These are phyloP conservation scores for Prolemur simus DNA, from an alignment of 2,113 vertebrate genomes.

Conservation along the genomic window DNA sequence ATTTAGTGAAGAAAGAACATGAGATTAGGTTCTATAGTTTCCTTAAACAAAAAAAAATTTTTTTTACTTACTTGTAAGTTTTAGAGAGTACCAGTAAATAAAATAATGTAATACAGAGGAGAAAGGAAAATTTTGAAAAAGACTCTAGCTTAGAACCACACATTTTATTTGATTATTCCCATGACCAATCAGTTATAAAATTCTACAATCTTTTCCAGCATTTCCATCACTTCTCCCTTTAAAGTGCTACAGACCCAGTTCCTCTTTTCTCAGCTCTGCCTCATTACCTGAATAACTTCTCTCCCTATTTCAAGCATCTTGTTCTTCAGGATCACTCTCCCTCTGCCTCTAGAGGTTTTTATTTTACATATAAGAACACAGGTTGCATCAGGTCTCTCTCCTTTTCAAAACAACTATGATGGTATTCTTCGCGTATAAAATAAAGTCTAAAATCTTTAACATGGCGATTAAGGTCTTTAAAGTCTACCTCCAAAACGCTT, in stretches of 20 bases:
- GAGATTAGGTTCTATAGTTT: background rate
- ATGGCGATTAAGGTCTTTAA: background rate
- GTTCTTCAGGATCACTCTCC: background rate
- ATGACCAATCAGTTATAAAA: conserved; percentile 39
- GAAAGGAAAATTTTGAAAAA: conserved; percentile 31
- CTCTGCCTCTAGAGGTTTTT: background rate
- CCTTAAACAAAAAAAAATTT: background rate
- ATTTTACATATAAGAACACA: conserved; percentile 25
- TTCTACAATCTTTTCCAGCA: conserved; percentile 15
- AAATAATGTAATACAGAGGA: background rate
- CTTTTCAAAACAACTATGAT: background rate
- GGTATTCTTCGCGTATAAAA: background rate
- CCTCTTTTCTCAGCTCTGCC: background rate
- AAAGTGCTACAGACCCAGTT: background rate
- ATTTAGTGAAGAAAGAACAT: background rate
- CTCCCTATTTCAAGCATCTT: background rate
- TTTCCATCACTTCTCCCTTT: conserved; percentile 55
- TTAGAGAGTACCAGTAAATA: background rate
- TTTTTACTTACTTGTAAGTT: background rate
- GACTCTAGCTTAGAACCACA: background rate
- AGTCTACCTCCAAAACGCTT: background rate
- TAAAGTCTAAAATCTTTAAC: background rate
- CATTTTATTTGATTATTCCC: conserved; percentile 40
- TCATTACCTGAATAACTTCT: conserved; percentile 11
- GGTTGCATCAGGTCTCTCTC: background rate